Evolutionary conservation across 2,797 vertebrate species (phyloP).

Genomic region (Chiroxiphia lanceolata): DNA sequence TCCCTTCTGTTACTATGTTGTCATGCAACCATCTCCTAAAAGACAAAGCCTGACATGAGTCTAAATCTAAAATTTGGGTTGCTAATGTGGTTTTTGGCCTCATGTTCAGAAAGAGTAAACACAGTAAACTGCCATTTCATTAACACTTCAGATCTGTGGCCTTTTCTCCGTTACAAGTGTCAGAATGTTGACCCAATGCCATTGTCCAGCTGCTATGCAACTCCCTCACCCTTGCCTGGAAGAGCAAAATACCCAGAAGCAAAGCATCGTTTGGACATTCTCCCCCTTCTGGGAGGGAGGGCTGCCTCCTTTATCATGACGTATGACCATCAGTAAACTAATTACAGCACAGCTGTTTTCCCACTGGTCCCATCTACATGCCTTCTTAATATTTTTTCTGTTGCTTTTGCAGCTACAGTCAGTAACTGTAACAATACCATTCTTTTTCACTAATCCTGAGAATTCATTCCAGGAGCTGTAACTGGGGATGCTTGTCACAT

Average conservation of each 20-base stretch:
- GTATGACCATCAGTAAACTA: neutral
- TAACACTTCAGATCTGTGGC: neutral
- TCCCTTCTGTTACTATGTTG: neutral
- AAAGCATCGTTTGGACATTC: neutral
- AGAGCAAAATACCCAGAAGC: neutral
- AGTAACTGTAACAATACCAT: slow-evolving; percentile 71
- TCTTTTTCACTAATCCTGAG: slow-evolving; percentile 80
- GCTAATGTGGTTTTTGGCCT: neutral
- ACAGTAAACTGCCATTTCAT: neutral
- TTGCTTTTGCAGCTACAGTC: neutral
- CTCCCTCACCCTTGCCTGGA: neutral
- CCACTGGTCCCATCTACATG: neutral
- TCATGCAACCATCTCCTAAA: neutral
- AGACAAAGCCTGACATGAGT: neutral
- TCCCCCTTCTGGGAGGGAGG: too few relatives aligned
- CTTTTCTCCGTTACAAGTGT: neutral
- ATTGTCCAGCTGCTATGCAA: neutral
- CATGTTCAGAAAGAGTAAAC: neutral
- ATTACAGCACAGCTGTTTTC: slow-evolving; percentile 46
- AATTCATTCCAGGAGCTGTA: slow-evolving; percentile 81
- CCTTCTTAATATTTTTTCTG: neutral
- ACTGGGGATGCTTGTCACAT: slow-evolving; percentile 75
- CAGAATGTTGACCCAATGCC: neutral
- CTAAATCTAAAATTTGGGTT: neutral
- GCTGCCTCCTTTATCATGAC: neutral